Evolutionary conservation across 2,888 invertebrate species (phyloP), one percentile per base, ranked within the genome.

Genomic region (Julus scandinavius): DNA sequence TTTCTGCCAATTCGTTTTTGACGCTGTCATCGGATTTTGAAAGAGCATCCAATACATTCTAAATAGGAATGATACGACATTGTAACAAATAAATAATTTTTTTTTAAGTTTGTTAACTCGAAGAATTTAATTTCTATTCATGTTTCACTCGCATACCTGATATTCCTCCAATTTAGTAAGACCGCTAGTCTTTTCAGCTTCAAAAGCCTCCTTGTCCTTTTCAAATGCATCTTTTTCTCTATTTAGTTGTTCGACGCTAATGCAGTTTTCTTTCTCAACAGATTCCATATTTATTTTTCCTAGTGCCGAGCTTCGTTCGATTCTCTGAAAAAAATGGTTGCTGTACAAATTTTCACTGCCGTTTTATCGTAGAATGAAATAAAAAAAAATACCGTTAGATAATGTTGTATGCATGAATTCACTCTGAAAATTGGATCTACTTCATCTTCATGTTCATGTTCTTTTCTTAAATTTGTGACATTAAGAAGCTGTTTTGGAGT

Each of bases 1-100:
- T 49, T 50, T 88, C 87, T 15, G 87, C 85, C 29, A 88, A 83
- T 45, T 88, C 87, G 41, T 38, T 54, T 88, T 88, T 88, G 50
- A 80, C 38, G 29, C 20, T 20, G 87, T 63, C 50, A 17, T 63
- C 72, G 1, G 84, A 50, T 17, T 83, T 49, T 15, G 50, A 38
- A 41, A 88, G 58, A 7, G 50, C 83, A 29, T 88, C 72, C 49
- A 84, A 50, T 50, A 88, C 45, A 49, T 88, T 41, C 88, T 88
- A 58, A 20, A 85, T 1, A 86, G 4, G 45, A 29, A 85, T 83
- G 29, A 40, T 0, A 85, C 49, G 45, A 45, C 7, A 45, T 7
- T 29, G 11, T 85, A 1, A 41, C 13, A 2, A 85, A 50, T 11
- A 4, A 85, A 45, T 45, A 45, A 45, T 45, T n/a, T n/a, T n/a